Base-by-base conservation (phyloP, 2,888 invertebrate genomes). In the Cryptocephalus moraei region DNA sequence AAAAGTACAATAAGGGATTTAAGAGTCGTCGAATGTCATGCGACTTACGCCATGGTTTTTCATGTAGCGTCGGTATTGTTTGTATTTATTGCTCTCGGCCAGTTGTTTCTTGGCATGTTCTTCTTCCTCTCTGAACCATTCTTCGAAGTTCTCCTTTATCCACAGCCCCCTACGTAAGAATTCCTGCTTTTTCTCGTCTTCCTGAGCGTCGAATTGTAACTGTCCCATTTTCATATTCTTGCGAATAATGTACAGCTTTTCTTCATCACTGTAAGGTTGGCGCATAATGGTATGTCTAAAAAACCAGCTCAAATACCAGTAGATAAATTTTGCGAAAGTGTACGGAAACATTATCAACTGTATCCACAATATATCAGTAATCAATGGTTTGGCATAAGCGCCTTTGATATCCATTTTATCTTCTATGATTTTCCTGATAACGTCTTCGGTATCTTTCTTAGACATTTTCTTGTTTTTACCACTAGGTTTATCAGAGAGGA, bases 381-480 rank as follows among this genome's bases (percentile, higher is more conserved):
- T 67, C 44, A 80, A 80, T 1, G 92, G 93, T 64, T 90, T 91
- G 0, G 90, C 87, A 69, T 92, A 93, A 1, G 90, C 91, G 12
- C 94, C 94, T 65, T 91, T 83, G 41, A 94, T 92, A 63, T 93
- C 92, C 85, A 94, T 89, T 64, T 92, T 93, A 56, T 92, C 86
- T 69, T 87, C 90, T 48, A 95, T 85, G 2, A 95, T 83, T 65
- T 81, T 78, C 52, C 84, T 77, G 46, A 94, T 84, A 36, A 91
- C 78, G 49, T 75, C 75, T 63, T 94, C 92, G 53, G 86, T 80
- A 67, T 91, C 88, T 56, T 84, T 84, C 66, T 83, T 86, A 1
- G 61, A 56, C 22, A 55, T 43, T 53, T 64, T 63, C 11, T 9
- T n/a, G 43, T 55, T 50, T 48, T 58, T 61, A 78, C 75, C 61